phyloP scores from a whole-genome alignment of 2,113 vertebrate species.

The Etheostoma cragini region DNA sequence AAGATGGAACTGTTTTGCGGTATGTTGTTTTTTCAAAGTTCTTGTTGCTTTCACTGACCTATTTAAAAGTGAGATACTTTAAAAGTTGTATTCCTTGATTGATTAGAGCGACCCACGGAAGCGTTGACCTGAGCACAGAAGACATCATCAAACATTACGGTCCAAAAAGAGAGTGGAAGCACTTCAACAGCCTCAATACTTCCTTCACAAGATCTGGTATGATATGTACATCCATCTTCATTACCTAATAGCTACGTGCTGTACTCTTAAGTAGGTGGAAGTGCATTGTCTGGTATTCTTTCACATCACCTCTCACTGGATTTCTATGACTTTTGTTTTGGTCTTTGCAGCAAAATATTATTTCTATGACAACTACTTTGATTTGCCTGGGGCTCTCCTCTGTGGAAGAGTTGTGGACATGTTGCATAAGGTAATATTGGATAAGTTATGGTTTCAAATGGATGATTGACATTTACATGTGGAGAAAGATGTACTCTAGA shows the following conservation, averaged over 20 bases:
- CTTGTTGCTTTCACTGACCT: neutral
- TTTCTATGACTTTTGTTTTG: conserved; percentile 31
- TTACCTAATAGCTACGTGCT: neutral
- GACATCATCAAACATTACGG: conserved; percentile 88
- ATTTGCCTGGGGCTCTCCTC: conserved; percentile 93
- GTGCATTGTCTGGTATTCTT: neutral
- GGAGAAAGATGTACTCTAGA: neutral
- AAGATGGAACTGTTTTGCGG: conserved; percentile 94
- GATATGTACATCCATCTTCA: neutral
- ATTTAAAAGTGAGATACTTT: neutral
- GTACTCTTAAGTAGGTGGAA: neutral
- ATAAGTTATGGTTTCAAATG: neutral
- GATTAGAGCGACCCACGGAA: conserved; percentile 91
- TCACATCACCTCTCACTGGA: neutral
- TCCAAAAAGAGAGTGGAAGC: conserved; percentile 89
- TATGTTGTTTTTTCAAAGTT: conserved; percentile 63
- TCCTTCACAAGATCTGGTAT: conserved; percentile 92
- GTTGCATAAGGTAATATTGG: conserved; percentile 87
- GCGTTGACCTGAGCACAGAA: conserved; percentile 86
- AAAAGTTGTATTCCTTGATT: conserved; percentile 22
- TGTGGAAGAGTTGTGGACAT: conserved; percentile 92
- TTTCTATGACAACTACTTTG: conserved; percentile 97
- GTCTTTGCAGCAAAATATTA: conserved; percentile 91
- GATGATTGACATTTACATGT: neutral
- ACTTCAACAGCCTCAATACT: conserved; percentile 89